A percentile compares a stretch with the other conserved stretches of the same genome.
Conservation (phyloP, 2,113 vertebrate genomes). For the Pterocles gutturalis region DNA sequence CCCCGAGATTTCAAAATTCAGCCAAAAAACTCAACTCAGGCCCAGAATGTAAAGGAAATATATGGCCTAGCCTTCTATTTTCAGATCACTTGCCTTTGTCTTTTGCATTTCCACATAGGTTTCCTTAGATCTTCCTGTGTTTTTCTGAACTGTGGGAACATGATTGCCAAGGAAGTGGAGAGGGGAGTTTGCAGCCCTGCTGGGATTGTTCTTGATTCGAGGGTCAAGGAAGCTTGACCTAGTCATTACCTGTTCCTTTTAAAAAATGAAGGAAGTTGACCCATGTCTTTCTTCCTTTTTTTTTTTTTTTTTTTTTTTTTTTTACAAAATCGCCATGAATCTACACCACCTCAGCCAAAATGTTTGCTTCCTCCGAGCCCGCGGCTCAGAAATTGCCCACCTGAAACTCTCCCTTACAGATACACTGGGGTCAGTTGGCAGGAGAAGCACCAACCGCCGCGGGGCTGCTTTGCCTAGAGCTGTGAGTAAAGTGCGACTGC, state of each 20-base stretch:
- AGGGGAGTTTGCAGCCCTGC: constrained; percentile 64
- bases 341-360: background rate
- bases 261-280: too few species aligned
- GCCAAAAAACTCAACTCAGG: constrained; percentile 17
- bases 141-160: constrained; percentile 79
- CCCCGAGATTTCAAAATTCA: constrained; percentile 13
- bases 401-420: background rate
- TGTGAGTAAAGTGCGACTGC: background rate
- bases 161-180: constrained; percentile 75
- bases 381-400: background rate
- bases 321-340: background rate
- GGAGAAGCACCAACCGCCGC: background rate
- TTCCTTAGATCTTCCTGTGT: constrained; percentile 81
- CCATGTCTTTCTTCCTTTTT: too few species aligned
- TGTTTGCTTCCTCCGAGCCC: constrained; percentile 8
- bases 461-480: background rate
- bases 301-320: background rate
- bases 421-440: background rate
- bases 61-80: constrained; percentile 67
- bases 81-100: constrained; percentile 68
- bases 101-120: constrained; percentile 73
- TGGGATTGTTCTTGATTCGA: constrained; percentile 77
- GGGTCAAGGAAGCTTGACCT: constrained; percentile 76
- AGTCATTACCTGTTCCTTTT: constrained; percentile 58
- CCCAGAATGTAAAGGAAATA: constrained; percentile 74